A percentile compares a stretch with the other conserved stretches of the same genome.
These are phyloP conservation scores for Thalassoma bifasciatum DNA, from an alignment of 2,113 vertebrate species.

Conservation along the genomic window DNA sequence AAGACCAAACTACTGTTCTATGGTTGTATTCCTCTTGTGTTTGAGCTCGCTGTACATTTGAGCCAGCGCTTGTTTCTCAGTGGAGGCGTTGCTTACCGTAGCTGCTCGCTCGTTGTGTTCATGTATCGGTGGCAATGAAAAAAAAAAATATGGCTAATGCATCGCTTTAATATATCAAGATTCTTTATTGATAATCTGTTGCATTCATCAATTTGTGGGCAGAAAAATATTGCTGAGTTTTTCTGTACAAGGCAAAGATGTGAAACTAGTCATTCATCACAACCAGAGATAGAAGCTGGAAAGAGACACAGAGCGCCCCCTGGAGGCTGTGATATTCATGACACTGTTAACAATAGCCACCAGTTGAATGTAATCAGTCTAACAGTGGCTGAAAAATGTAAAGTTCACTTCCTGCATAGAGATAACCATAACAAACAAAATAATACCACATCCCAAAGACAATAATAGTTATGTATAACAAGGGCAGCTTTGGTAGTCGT, in stretches of 20 bases:
- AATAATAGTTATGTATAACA: too few relatives aligned
- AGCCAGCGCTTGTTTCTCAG: conserved; percentile 48
- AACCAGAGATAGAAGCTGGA: background rate
- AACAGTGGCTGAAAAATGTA: too few relatives aligned
- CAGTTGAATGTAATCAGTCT: background rate
- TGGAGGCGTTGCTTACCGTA: conserved; percentile 58
- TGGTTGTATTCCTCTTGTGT: conserved; percentile 68
- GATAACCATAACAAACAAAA: too few relatives aligned
- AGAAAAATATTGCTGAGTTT: conserved; percentile 10
- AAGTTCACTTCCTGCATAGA: too few relatives aligned
- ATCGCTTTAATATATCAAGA: conserved; percentile 34
- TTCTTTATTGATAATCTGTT: conserved; percentile 40
- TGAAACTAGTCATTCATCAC: conserved; percentile 15
- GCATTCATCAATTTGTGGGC: conserved; percentile 37
- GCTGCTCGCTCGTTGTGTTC: conserved; percentile 60
- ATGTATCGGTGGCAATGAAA: conserved; percentile 66
- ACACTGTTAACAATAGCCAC: background rate
- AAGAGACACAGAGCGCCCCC: background rate
- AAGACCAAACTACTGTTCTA: conserved; percentile 83
- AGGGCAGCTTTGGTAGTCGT: too few relatives aligned
- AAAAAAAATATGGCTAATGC: conserved; percentile 32
- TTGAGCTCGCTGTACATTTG: conserved; percentile 65
- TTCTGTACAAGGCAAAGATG: background rate
- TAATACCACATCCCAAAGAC: too few relatives aligned
- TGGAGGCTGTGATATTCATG: background rate